A percentile compares a stretch with the other conserved stretches of the same genome.
Conservation (phyloP, 2,797 vertebrate species). For the Mormyrus proboscirostris region DNA sequence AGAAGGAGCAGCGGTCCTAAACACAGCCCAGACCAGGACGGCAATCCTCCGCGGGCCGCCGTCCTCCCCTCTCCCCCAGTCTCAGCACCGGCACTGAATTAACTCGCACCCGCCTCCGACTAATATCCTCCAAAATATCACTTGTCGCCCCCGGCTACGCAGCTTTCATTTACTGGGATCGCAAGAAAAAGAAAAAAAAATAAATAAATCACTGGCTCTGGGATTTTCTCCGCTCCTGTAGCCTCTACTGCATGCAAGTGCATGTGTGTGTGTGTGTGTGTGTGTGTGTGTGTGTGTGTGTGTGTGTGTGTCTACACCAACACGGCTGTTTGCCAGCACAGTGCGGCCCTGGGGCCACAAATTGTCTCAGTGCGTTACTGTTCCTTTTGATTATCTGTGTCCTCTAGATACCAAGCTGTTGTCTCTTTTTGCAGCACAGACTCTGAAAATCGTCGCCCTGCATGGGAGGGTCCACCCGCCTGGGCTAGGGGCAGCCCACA, state of each 20-base stretch:
- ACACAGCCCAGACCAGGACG: constrained; percentile 36
- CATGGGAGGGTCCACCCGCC: no score
- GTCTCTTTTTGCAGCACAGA: neutral
- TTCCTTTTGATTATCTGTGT: neutral
- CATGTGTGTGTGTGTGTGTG: neutral
- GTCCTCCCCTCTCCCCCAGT: constrained; percentile 36
- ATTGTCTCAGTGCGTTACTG: constrained; percentile 7
- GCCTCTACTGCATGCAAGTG: constrained; percentile 24
- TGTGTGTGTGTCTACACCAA: constrained; percentile 25
- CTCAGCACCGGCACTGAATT: constrained; percentile 52
- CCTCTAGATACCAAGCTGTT: neutral
- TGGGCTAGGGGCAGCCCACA: neutral
- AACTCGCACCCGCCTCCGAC: constrained; percentile 52
- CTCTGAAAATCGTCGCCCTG: neutral
- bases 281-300: constrained; percentile 13
- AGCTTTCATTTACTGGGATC: constrained; percentile 51
- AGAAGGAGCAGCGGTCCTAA: constrained; percentile 43
- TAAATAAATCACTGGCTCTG: constrained; percentile 47
- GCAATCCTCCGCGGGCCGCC: constrained; percentile 27
- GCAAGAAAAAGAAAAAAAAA: neutral
- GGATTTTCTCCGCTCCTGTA: constrained; percentile 30
- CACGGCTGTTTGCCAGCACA: constrained; percentile 7
- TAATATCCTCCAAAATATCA: constrained; percentile 68
- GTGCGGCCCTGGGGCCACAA: neutral
- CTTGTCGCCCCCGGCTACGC: constrained; percentile 50